Percentiles rank a stretch among this genome's conserved stretches.
Evolutionary conservation across 2,113 vertebrate species (phyloP).

Genomic region (Paramisgurnus dabryanus): DNA sequence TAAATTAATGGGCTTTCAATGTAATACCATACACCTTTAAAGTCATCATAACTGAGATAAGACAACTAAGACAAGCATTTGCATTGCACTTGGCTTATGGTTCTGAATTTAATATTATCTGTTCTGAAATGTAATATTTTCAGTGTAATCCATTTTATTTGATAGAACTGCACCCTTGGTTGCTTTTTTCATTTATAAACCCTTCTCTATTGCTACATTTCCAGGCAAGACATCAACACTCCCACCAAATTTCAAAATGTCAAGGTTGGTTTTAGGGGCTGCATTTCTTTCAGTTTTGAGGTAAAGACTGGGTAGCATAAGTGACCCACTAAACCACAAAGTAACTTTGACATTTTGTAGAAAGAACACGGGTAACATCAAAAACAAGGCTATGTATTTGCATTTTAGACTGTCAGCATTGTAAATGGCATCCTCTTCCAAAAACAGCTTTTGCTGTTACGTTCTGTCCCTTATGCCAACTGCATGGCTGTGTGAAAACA

Average conservation of each 20-base stretch:
- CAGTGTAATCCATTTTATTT: slow-evolving; percentile 10
- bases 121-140: not conserved
- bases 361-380: not conserved
- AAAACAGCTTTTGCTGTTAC: no score
- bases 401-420: not conserved
- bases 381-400: not conserved
- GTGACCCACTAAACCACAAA: slow-evolving; percentile 11
- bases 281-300: slow-evolving; percentile 21
- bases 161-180: not conserved
- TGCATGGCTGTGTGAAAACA: slow-evolving; percentile 3
- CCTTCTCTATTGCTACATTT: not conserved
- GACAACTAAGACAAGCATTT: not conserved
- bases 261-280: slow-evolving; percentile 7
- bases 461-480: not conserved
- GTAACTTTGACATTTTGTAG: slow-evolving; percentile 39
- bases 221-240: not conserved
- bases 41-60: not conserved
- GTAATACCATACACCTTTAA: not conserved
- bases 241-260: slow-evolving; percentile 25
- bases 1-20: not conserved
- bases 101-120: not conserved
- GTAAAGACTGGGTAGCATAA: not conserved
- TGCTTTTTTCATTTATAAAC: slow-evolving; percentile 3
- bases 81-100: not conserved
- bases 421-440: not conserved